Evolutionary conservation across 2,888 invertebrate species (phyloP), one percentile per base, ranked within the genome.

Genomic region (Amiota communis): DNA sequence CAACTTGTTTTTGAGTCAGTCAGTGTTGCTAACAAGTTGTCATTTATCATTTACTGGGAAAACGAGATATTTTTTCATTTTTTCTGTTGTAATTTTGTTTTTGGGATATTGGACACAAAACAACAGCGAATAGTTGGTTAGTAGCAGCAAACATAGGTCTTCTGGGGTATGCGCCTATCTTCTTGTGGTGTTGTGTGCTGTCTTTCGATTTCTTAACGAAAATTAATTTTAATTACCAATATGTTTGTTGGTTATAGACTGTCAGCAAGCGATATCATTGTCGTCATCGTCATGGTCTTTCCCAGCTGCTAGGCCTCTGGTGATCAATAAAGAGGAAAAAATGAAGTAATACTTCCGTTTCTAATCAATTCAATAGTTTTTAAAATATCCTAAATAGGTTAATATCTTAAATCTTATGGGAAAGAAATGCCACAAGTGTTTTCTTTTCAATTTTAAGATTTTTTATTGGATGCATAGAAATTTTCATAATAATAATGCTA

Each of bases 21-120:
- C 65, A 51, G 76, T 72, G 36, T 36, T 80, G 82, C 82, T 82
- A 82, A 82, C 82, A 77, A 79, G 82, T 79, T 79, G 76, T 81
- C 84, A 82, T 82, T 82, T 84, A 82, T 82, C 82, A 82, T 84
- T 78, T 65, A 82, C 82, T 80, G 81, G 80, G 82, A 79, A 82
- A 82, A 82, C 82, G 76, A 80, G 82, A 82, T 82, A 80, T 78
- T n/a, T 47, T 20, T 10, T 23, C 4, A n/a, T 64, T 12, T 36
- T 36, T 36, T 64, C 12, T 64, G n/a, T 10, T 15, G 15, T n/a
- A 53, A 53, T 46, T 23, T 36, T 46, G 9, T 36, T 63, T 36
- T 12, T 53, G 13, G 23, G 23, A 46, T n/a, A 13, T 64, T 46
- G 15, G 17, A 15, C 47, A 10, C 65, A 48, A 15, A 48, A 17